These are phyloP conservation scores for Unio delphinus DNA, from an alignment of 2,888 invertebrate genomes.

Conservation along the genomic window DNA sequence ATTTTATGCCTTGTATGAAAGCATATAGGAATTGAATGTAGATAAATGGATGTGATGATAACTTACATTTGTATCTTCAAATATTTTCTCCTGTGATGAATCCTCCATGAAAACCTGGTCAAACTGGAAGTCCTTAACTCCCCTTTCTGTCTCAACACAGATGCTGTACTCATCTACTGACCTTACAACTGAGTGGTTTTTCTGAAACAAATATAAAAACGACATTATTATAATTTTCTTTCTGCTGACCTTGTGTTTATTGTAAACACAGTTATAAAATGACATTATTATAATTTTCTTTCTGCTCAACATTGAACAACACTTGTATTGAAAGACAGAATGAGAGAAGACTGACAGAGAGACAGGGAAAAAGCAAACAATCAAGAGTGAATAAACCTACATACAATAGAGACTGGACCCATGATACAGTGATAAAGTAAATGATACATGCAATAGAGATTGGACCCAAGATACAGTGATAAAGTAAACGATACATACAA, in stretches of 20 bases:
- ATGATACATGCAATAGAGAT: no score
- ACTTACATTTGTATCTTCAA: constrained; percentile 72
- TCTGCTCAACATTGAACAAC: no score
- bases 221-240: background rate
- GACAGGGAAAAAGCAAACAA: no score
- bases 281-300: background rate
- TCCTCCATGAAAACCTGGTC: constrained; percentile 70
- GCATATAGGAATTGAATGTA: background rate
- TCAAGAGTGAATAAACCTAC: no score
- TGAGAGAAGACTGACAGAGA: no score
- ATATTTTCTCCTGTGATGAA: constrained; percentile 69
- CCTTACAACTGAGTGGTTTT: constrained; percentile 58
- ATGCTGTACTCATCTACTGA: constrained; percentile 68
- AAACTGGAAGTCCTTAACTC: constrained; percentile 71
- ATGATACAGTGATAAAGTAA: no score
- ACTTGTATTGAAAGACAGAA: no score
- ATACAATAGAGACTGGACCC: no score
- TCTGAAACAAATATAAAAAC: constrained; percentile 40
- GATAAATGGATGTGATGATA: background rate
- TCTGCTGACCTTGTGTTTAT: no score
- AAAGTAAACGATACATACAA: no score
- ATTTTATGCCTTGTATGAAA: no score
- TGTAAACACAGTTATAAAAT: background rate
- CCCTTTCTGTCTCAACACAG: constrained; percentile 66
- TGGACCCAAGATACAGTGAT: no score